Conservation (phyloP, 2,888 invertebrate genomes). For the Alsophila aescularia region DNA sequence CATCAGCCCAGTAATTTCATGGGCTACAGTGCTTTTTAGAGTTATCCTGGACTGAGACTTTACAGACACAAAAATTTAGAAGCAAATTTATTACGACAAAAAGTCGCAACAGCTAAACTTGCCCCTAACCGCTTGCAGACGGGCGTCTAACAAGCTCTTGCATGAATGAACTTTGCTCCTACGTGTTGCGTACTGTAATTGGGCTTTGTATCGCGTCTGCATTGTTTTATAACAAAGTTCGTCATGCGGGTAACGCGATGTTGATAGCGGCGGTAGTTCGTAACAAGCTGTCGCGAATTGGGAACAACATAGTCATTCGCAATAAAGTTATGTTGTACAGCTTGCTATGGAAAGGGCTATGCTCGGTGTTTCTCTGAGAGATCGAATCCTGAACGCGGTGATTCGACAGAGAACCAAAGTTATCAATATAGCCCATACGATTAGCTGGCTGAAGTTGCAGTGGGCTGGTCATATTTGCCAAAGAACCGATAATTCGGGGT, state of each 20-base stretch:
- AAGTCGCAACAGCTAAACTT: constrained; percentile 32
- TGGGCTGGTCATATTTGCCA: no score
- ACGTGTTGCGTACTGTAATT: constrained; percentile 63
- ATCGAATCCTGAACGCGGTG: no score
- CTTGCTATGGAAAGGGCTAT: no score
- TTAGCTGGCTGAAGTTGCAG: no score
- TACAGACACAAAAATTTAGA: background rate
- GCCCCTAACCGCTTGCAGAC: constrained; percentile 49
- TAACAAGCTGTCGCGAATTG: background rate
- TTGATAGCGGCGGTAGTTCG: background rate
- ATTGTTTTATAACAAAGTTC: constrained; percentile 55
- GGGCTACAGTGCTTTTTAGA: background rate
- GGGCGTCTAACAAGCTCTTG: constrained; percentile 64
- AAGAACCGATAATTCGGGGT: no score
- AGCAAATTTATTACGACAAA: background rate
- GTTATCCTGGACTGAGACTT: no score
- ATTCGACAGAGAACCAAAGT: no score
- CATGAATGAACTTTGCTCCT: constrained; percentile 60
- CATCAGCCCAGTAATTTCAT: no score
- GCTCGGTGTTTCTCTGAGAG: no score
- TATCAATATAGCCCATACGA: no score
- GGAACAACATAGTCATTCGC: no score
- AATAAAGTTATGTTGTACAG: background rate
- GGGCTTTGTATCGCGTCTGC: constrained; percentile 60
- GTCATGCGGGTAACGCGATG: constrained; percentile 9